Percentiles rank a stretch among this genome's conserved stretches.
These are phyloP conservation scores for Anadara kagoshimensis DNA, from an alignment of 1,140 invertebrate species.

Conservation along the genomic window DNA sequence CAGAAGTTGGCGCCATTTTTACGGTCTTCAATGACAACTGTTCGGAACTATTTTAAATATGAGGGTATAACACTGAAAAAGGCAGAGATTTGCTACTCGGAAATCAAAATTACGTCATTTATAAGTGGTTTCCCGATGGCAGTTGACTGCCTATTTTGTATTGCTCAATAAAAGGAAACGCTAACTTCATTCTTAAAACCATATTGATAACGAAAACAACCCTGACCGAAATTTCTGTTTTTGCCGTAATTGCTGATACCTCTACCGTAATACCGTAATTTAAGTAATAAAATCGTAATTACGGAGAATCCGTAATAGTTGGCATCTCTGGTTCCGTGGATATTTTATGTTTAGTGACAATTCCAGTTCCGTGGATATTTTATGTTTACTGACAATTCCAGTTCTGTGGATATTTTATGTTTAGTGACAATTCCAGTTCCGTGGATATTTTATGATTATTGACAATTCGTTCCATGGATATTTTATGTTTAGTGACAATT, in stretches of 20 bases:
- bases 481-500: too few species aligned
- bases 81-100: neutral
- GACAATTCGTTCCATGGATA: too few species aligned
- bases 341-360: too few species aligned
- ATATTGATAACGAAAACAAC: neutral
- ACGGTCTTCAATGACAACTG: neutral
- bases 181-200: neutral
- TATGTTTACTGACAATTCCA: too few species aligned
- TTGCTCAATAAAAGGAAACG: neutral
- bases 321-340: constrained; percentile 4
- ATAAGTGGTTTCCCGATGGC: neutral
- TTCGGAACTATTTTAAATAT: neutral
- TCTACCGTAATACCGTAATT: neutral
- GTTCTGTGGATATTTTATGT: too few species aligned
- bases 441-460: too few species aligned
- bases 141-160: neutral
- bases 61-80: neutral
- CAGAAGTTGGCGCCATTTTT: neutral
- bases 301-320: neutral
- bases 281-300: neutral
- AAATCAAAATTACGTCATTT: too few species aligned
- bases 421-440: too few species aligned
- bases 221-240: neutral
- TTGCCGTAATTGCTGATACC: too few species aligned
- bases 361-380: too few species aligned